A percentile compares a stretch with the other conserved stretches of the same genome.
These are phyloP conservation scores for Esox masquinongy DNA, from an alignment of 2,797 vertebrate species.

Conservation along the genomic window DNA sequence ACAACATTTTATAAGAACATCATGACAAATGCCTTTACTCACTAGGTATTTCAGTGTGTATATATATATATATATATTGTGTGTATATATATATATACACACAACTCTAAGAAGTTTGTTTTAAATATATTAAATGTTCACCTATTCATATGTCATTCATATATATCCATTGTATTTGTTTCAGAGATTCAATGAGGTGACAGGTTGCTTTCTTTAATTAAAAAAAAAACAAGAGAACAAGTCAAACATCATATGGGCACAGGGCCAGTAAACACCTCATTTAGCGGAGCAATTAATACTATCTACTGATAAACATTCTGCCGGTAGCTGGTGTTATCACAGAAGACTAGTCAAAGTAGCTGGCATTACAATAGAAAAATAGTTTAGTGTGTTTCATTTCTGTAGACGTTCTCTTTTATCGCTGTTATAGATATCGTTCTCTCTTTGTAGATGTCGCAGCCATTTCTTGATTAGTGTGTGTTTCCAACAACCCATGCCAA, in stretches of 20 bases:
- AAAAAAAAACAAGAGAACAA: background rate
- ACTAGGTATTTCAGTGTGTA: background rate
- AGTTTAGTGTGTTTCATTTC: background rate
- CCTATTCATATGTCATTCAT: background rate
- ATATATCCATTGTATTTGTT: constrained; percentile 2
- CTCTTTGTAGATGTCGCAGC: background rate
- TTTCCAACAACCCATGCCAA: background rate
- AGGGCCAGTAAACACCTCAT: background rate
- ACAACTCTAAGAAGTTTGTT: constrained; percentile 4
- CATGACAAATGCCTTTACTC: constrained; percentile 16
- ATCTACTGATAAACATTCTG: background rate
- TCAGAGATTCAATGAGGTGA: constrained; percentile 10
- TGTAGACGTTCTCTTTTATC: background rate
- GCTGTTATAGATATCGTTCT: background rate
- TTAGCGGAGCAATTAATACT: background rate
- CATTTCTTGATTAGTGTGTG: background rate
- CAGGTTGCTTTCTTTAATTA: background rate
- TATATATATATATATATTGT: no score
- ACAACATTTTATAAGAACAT: constrained; percentile 18
- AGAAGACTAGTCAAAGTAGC: background rate
- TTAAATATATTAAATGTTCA: constrained; percentile 6
- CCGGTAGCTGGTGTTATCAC: background rate
- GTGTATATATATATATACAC: background rate
- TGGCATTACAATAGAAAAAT: background rate
- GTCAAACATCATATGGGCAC: background rate